Base-by-base conservation (phyloP, 2,113 vertebrate genomes). In the Tapirus terrestris region DNA sequence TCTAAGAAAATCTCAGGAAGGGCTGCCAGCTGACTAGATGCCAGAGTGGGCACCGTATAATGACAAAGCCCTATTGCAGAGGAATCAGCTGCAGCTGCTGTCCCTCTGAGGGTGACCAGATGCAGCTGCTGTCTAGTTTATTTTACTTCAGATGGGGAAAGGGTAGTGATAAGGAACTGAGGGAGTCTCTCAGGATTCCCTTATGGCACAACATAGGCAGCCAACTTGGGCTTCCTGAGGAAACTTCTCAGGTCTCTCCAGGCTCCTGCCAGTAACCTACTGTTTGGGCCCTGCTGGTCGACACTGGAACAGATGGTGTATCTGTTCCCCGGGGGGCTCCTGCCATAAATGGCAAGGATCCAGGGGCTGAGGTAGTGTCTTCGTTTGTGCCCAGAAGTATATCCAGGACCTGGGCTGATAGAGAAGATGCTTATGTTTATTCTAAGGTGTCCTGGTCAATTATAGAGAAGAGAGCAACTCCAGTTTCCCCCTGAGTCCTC, bases 51-150 rank as follows among this genome's bases (percentile, higher is more conserved):
- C 75, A 81, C 89, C 4, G 0, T 80, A 6, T 87, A 91, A 63
- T 72, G 67, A 27, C 77, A 56, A 53, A 91, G 61, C 53, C 73
- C 70, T 95, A 3, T 83, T 96, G 94, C 75, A 96, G 75, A 83
- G 82, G 84, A 96, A 91, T 29, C 89, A 96, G 91, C 95, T 97
- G 87, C 60, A 95, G 58, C 29, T 4, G 0, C 93, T 67, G 60
- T 16, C 63, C 89, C 70, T 94, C 56, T 68, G 33, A 87, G 76
- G 45, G 63, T 94, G 75, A 92, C 48, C 91, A 95, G 91, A 96
- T 48, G 53, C 45, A 87, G 94, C 68, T 91, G 33, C 85, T 96
- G 91, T 94, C 91, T 95, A n/a, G 48, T 96, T 96, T 82, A 75
- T 76, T 97, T 96, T 87, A 92, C 53, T 95, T 83, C 27, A 88